These are phyloP conservation scores for Epirrhoe tristata DNA, from an alignment of 2,888 invertebrate species.

Conservation along the genomic window DNA sequence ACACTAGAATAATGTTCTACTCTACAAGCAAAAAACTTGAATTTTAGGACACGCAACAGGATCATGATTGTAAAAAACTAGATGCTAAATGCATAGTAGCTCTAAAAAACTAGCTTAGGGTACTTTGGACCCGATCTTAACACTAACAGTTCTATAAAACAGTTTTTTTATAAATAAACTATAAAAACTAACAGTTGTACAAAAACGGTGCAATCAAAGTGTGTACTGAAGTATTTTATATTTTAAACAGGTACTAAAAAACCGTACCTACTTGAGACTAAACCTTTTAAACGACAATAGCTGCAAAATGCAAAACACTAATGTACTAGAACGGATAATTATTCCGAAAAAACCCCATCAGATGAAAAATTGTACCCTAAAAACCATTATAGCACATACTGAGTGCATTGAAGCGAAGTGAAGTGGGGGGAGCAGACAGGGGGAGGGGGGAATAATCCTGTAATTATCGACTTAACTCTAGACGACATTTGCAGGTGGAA, in stretches of 20 bases:
- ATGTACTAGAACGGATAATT: constrained; percentile 63
- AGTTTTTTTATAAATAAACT: too few species aligned
- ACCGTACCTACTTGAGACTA: neutral
- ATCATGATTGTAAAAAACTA: too few species aligned
- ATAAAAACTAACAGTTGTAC: too few species aligned
- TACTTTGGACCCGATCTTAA: too few species aligned
- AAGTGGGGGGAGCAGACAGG: constrained; percentile 56
- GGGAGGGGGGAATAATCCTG: constrained; percentile 72
- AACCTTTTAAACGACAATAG: constrained; percentile 40
- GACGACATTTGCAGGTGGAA: constrained; percentile 81
- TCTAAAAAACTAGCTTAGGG: too few species aligned
- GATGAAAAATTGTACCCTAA: constrained; percentile 79
- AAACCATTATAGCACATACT: constrained; percentile 80
- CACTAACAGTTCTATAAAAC: too few species aligned
- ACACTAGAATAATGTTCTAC: too few species aligned
- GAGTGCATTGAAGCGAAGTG: constrained; percentile 75
- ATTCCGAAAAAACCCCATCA: constrained; percentile 71
- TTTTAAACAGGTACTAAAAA: neutral
- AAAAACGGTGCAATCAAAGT: too few species aligned
- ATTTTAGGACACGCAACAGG: too few species aligned
- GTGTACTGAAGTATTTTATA: too few species aligned
- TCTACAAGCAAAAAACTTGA: too few species aligned
- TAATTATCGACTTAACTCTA: constrained; percentile 84
- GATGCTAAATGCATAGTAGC: too few species aligned
- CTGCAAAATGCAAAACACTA: constrained; percentile 51